Evolutionary conservation across 1,140 invertebrate species (phyloP).

Genomic region (Zaprionus nigranus): DNA sequence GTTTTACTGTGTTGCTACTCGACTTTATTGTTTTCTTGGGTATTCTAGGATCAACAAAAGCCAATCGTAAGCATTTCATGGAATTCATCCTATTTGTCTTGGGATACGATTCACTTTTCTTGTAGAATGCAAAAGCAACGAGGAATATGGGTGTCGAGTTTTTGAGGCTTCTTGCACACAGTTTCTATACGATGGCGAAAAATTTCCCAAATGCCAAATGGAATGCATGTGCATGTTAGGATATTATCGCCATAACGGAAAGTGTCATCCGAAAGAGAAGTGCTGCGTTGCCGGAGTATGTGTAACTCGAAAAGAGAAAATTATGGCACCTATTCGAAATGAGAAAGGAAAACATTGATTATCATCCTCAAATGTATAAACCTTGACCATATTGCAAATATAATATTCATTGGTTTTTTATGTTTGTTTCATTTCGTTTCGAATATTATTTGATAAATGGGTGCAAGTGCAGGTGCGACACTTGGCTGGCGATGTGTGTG

Average conservation of each 20-base stretch:
- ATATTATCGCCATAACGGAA: conserved; percentile 13
- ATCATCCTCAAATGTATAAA: too few species aligned
- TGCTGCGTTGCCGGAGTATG: conserved; percentile 4
- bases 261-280: conserved; percentile 2
- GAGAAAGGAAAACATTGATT: not conserved
- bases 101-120: not conserved
- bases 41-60: not conserved
- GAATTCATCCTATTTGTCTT: not conserved
- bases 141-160: conserved; percentile 1
- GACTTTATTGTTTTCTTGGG: not conserved
- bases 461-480: not conserved
- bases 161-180: conserved; percentile 31
- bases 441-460: not conserved
- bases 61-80: not conserved
- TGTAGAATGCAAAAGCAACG: conserved; percentile 7
- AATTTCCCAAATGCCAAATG: not conserved
- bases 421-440: not conserved
- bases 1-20: not conserved
- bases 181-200: conserved; percentile 24
- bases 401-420: not conserved
- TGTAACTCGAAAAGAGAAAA: conserved; percentile 6
- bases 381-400: not conserved
- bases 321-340: not conserved
- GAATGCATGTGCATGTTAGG: conserved; percentile 24
- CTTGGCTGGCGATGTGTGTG: not conserved